phyloP scores from a whole-genome alignment of 2,113 vertebrate genomes.

The Aegotheles bennettii region DNA sequence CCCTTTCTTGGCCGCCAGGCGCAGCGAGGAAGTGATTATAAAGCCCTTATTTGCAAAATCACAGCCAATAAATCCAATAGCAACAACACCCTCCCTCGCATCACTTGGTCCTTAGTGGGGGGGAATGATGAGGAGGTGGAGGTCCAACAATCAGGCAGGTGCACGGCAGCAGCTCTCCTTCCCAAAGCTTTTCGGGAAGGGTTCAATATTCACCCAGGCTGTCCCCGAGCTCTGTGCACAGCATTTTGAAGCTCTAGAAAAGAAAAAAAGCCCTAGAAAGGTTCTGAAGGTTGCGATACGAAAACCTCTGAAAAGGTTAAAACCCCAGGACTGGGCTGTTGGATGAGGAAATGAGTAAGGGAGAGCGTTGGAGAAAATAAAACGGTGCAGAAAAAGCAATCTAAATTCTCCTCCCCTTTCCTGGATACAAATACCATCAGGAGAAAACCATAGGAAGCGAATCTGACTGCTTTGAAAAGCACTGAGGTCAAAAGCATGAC shows the following conservation, averaged over 20 bases:
- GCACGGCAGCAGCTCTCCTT: neutral
- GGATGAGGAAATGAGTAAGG: constrained; percentile 15
- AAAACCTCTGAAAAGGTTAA: neutral
- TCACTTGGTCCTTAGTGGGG: neutral
- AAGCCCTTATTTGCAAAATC: constrained; percentile 48
- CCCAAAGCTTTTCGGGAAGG: neutral
- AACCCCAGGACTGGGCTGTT: neutral
- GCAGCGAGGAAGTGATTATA: constrained; percentile 44
- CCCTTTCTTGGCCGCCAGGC: constrained; percentile 3
- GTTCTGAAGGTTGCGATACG: neutral
- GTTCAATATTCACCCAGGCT: neutral
- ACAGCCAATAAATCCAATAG: constrained; percentile 36
- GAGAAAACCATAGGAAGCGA: constrained; percentile 5
- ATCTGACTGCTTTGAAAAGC: constrained; percentile 34
- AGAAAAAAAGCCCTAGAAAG: neutral
- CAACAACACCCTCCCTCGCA: neutral
- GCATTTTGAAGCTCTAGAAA: neutral
- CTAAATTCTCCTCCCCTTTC: constrained; percentile 10
- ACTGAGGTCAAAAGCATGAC: constrained; percentile 33
- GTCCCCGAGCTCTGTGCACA: neutral
- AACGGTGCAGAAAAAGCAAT: neutral
- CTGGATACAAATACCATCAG: constrained; percentile 1
- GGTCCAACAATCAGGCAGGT: neutral
- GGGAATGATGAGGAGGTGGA: neutral
- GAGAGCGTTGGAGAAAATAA: constrained; percentile 3